Evolutionary conservation across 2,888 invertebrate genomes (phyloP).

Genomic region (Pammene fasciana): DNA sequence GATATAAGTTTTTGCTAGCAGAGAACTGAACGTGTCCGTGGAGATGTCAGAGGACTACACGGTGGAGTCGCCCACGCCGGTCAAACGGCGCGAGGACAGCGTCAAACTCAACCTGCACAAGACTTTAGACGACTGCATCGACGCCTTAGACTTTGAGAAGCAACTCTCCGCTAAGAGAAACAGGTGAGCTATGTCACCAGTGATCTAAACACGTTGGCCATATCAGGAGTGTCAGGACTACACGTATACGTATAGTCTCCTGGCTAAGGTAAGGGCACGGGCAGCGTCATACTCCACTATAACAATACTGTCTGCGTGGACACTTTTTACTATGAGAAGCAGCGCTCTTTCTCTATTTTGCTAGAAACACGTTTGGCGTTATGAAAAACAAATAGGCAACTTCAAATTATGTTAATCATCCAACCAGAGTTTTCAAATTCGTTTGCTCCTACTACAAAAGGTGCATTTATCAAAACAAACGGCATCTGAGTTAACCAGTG

Average conservation of each 20-base stretch:
- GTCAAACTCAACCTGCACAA: conserved; percentile 65
- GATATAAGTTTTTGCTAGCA: conserved; percentile 43
- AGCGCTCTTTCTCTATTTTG: neutral
- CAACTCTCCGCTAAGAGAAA: conserved; percentile 59
- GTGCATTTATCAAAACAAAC: too few species aligned
- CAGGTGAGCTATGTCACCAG: conserved; percentile 52
- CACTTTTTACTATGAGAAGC: neutral
- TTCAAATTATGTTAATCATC: too few species aligned
- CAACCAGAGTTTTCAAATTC: too few species aligned
- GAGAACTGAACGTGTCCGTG: conserved; percentile 65
- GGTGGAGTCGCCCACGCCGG: conserved; percentile 54
- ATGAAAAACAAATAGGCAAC: too few species aligned
- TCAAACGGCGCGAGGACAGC: conserved; percentile 51
- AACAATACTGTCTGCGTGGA: neutral
- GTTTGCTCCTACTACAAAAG: too few species aligned
- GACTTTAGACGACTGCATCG: conserved; percentile 60
- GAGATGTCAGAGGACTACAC: conserved; percentile 65
- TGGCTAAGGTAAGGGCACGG: too few species aligned
- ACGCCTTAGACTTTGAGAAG: conserved; percentile 60
- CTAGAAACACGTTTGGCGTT: too few species aligned
- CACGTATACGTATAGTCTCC: too few species aligned
- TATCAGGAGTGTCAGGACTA: too few species aligned
- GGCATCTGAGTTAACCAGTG: too few species aligned
- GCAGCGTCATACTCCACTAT: neutral
- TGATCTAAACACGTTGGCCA: too few species aligned